phyloP scores from a whole-genome alignment of 1,140 invertebrate genomes.

The Bombus impatiens region DNA sequence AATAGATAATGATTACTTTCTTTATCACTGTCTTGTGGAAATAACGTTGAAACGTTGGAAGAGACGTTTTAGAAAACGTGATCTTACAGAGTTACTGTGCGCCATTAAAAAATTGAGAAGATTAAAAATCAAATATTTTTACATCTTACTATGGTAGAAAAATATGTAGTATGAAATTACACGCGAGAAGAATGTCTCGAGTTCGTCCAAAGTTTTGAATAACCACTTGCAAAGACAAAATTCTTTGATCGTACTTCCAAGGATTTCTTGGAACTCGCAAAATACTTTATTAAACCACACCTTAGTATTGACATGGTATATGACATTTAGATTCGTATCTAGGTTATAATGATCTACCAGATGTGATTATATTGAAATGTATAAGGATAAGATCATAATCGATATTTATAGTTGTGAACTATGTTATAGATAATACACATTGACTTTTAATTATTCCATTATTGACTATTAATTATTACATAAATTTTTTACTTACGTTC shows the following conservation, averaged over 20 bases:
- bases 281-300: slow-evolving; percentile 7
- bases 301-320: not conserved
- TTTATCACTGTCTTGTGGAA: too few relatives aligned
- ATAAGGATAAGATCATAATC: not conserved
- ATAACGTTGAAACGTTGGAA: too few relatives aligned
- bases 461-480: not conserved
- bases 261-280: not conserved
- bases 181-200: not conserved
- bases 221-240: not conserved
- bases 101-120: not conserved
- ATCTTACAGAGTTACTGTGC: too few relatives aligned
- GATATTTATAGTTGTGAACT: not conserved
- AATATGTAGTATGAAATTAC: not conserved
- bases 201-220: not conserved
- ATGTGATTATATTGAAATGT: not conserved
- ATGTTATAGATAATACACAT: not conserved
- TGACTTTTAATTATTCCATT: not conserved
- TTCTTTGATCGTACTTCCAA: not conserved
- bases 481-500: slow-evolving; percentile 75
- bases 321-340: slow-evolving; percentile 2
- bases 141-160: not conserved
- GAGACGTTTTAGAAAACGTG: too few relatives aligned
- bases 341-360: not conserved
- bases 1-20: not conserved
- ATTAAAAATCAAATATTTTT: not conserved